phyloP scores from a whole-genome alignment of 1,140 invertebrate species.

The Drosophila jambulina region DNA sequence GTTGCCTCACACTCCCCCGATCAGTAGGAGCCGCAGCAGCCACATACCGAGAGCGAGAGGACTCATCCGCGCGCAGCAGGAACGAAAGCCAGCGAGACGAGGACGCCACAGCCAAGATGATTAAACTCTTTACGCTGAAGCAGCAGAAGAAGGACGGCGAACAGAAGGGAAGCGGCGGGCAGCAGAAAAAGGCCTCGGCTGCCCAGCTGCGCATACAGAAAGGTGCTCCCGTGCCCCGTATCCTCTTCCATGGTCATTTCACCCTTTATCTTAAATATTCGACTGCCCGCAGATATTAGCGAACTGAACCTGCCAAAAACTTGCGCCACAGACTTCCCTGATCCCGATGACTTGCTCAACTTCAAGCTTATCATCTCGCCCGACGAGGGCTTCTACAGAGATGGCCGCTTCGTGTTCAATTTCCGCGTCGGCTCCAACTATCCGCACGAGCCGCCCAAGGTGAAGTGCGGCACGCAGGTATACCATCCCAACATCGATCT shows the following conservation, averaged over 20 bases:
- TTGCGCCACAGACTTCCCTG: slow-evolving; percentile 97
- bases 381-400: slow-evolving; percentile 98
- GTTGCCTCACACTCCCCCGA: slow-evolving; percentile 11
- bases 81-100: slow-evolving; percentile 48
- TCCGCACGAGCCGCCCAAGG: slow-evolving; percentile 98
- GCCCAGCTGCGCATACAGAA: slow-evolving; percentile 98
- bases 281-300: slow-evolving; percentile 94
- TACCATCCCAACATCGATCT: slow-evolving; percentile 98
- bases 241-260: slow-evolving; percentile 1
- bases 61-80: slow-evolving; percentile 15
- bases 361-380: slow-evolving; percentile 98
- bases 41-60: slow-evolving; percentile 9
- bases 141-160: slow-evolving; percentile 99
- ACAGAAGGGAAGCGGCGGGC: slow-evolving; percentile 90
- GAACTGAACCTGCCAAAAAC: slow-evolving; percentile 99
- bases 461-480: slow-evolving; percentile 97
- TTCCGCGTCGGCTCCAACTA: slow-evolving; percentile 98
- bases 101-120: slow-evolving; percentile 88
- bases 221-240: slow-evolving; percentile 88
- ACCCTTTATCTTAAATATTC: not conserved
- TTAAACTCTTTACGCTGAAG: slow-evolving; percentile 98
- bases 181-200: slow-evolving; percentile 95
- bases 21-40: slow-evolving; percentile 8
- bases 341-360: slow-evolving; percentile 97
- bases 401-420: slow-evolving; percentile 97